Evolutionary conservation across 30 jellyfish, hydroid and myxozoan genomes (phyloP).

Genomic region (Clytia hemisphaerica): DNA sequence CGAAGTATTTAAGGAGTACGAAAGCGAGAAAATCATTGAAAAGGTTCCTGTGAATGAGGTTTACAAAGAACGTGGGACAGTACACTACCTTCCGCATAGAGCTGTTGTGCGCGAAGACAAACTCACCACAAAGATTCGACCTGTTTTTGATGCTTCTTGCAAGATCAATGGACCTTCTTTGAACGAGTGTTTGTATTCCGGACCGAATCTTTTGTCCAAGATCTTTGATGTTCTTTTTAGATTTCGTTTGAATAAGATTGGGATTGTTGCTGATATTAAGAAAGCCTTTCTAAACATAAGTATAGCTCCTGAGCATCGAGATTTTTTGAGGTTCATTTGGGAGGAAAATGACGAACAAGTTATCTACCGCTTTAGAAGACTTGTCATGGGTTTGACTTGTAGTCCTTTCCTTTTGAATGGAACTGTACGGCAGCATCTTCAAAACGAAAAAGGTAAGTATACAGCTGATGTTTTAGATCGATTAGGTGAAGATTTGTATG

Average conservation of each 20-base stretch:
- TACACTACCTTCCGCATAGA: too few relatives aligned
- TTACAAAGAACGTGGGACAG: too few relatives aligned
- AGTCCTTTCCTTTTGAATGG: slow-evolving; percentile 25
- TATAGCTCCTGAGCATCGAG: slow-evolving; percentile 21
- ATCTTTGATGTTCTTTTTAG: slow-evolving; percentile 28
- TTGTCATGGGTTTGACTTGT: slow-evolving; percentile 36
- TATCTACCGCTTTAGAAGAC: slow-evolving; percentile 16
- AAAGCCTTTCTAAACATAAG: slow-evolving; percentile 21
- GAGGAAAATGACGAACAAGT: not conserved
- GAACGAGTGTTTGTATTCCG: slow-evolving; percentile 8
- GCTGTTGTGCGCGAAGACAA: too few relatives aligned
- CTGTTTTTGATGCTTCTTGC: too few relatives aligned
- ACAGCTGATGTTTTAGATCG: too few relatives aligned
- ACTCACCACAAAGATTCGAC: too few relatives aligned
- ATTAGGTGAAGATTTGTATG: too few relatives aligned
- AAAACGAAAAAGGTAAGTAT: too few relatives aligned
- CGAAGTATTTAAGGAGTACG: too few relatives aligned
- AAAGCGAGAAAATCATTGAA: too few relatives aligned
- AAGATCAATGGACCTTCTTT: too few relatives aligned
- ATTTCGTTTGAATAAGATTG: slow-evolving; percentile 23
- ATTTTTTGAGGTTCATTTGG: slow-evolving; percentile 39
- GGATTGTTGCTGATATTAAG: slow-evolving; percentile 36
- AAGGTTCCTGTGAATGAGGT: too few relatives aligned
- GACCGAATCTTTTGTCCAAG: slow-evolving; percentile 18
- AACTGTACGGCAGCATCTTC: slow-evolving; percentile 20